Base-by-base conservation (phyloP, 2,888 invertebrate species). In the Tethea ocularis region DNA sequence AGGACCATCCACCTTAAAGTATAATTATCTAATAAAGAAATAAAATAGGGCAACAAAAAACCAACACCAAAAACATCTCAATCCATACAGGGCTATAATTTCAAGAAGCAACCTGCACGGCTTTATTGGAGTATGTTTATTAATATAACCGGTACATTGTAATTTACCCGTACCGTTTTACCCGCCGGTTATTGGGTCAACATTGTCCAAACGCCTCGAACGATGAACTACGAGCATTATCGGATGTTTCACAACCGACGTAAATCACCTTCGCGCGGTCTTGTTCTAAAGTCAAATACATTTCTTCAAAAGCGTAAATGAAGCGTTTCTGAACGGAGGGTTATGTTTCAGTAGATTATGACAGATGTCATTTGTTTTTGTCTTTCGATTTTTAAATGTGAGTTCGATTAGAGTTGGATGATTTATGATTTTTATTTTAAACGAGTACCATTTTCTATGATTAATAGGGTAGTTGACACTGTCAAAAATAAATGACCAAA, bases 181-280 rank as follows among this genome's bases (percentile, higher is more conserved):
- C 66, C 63, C 65, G 63, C 66, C 57, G 70, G 75, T 73, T 82
- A 78, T 73, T 83, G 78, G 84, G 84, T 84, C 84, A 83, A 84
- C 84, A 84, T 75, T 82, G 83, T 82, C 84, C 84, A 82, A 82
- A 78, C 80, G 78, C 75, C 74, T 68, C 68, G 71, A 63, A 70
- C 75, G 71, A 82, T 82, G 83, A 79, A 78, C 82, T 76, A 80
- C 69, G 72, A 76, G 66, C 72, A 74, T 69, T 71, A 75, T 67
- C 60, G 55, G n/a, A 63, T 64, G 73, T 75, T 76, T 75, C 68
- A 72, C 69, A 77, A 77, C 69, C 63, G 61, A 29, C 68, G 72
- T 75, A 74, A 71, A 72, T 75, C 68, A 75, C 68, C 66, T 66
- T 62, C 63, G 65, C 62, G 64, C 60, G 67, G 61, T 64, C 59